Base-by-base conservation (phyloP, 2,888 invertebrate species). In the Zelleria hepariella region DNA sequence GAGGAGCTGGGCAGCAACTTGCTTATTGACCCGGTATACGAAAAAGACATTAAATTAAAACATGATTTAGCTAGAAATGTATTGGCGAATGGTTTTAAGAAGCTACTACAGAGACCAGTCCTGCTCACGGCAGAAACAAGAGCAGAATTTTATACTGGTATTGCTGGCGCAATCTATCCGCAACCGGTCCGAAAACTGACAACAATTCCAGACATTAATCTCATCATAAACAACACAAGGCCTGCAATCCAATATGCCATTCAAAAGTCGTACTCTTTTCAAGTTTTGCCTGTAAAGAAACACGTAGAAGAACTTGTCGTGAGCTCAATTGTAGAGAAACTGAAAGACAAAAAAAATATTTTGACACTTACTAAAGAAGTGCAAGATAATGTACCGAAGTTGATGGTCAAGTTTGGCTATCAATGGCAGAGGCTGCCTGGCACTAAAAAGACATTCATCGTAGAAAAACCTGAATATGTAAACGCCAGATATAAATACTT, bases 401-500 rank as follows among this genome's bases (percentile, higher is more conserved):
- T 24, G 15, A n/a, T 58, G 48, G 20, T 20, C 4, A 8, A 58
- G 5, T 23, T 48, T 24, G 58, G 58, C 2, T 58, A 52, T 18
- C 23, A 21, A 8, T 58, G 49, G 32, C 52, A 53, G 20, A 18
- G 21, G n/a, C 7, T 58, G 15, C 58, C 58, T 2, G 21, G 42
- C 5, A 58, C 58, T 8, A 23, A 52, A 10, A 52, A 58, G 47
- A 48, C 24, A 25, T 55, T 63, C n/a, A 32, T 60, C 8, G 59
- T 62, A 7, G 63, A 63, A 54, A 60, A 60, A 51, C 60, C 60
- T 2, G 61, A 60, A 42, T 54, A 58, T 6, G 59, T 63, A 6
- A n/a, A 55, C 6, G 60, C 47, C 4, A 60, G 63, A 25, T 59
- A 27, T 15, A 8, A 25, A 2, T 63, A 59, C 58, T 25, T 63